Conservation (phyloP, 2,797 vertebrate species). For the Halcyon smyrnensis region DNA sequence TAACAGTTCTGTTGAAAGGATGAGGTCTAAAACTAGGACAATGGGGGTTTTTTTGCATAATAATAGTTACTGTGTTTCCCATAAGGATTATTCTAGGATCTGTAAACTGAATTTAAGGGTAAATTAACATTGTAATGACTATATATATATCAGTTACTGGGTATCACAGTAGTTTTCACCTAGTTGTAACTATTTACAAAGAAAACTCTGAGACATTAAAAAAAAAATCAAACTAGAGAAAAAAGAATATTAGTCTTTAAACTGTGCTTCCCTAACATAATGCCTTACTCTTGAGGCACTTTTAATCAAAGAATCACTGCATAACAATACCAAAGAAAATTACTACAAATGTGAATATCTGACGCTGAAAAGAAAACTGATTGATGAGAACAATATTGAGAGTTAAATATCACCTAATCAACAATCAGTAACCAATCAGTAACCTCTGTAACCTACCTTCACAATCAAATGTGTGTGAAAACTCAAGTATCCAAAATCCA, state of each 20-base stretch:
- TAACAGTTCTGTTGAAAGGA: background rate
- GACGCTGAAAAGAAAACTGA: slow-evolving; percentile 30
- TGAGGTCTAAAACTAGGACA: background rate
- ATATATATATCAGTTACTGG: background rate
- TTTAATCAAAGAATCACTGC: slow-evolving; percentile 10
- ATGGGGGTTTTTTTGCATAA: background rate
- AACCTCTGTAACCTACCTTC: background rate
- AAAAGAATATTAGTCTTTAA: background rate
- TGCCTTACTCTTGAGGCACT: background rate
- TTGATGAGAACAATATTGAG: slow-evolving; percentile 20
- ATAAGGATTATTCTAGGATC: background rate
- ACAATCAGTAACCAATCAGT: slow-evolving; percentile 10
- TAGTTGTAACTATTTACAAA: background rate
- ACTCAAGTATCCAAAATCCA: background rate
- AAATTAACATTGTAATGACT: background rate
- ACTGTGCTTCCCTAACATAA: background rate
- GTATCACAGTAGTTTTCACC: background rate
- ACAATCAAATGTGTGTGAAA: background rate
- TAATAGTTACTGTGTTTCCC: background rate
- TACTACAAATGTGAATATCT: background rate
- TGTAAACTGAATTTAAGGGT: background rate
- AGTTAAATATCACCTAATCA: slow-evolving; percentile 26
- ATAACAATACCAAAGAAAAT: slow-evolving; percentile 10
- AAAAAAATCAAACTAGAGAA: background rate
- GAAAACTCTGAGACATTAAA: background rate